Evolutionary conservation across 2,888 invertebrate genomes (phyloP).

Genomic region (Escarpia spicata): DNA sequence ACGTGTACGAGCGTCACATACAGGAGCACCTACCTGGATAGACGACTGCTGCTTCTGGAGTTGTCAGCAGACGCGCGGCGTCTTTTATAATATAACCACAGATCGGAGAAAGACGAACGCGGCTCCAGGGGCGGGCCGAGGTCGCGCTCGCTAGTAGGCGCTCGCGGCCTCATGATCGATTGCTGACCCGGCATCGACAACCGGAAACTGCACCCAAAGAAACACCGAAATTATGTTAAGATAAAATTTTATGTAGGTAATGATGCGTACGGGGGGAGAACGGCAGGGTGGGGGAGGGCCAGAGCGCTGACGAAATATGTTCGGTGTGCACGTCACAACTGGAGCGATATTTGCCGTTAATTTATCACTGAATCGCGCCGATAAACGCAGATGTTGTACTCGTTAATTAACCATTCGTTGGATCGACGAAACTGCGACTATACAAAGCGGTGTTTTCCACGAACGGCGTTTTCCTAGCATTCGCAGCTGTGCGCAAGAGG

Average conservation of each 20-base stretch:
- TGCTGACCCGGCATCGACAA: background rate
- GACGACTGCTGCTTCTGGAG: background rate
- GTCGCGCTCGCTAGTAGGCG: background rate
- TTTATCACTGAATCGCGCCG: background rate
- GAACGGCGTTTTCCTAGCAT: background rate
- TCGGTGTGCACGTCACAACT: background rate
- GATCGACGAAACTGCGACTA: background rate
- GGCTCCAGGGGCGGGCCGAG: background rate
- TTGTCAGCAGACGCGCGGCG: background rate
- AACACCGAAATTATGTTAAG: background rate
- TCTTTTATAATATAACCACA: background rate
- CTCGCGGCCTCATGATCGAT: background rate
- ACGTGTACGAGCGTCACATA: background rate
- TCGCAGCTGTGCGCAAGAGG: conserved; percentile 5
- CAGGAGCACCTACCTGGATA: background rate
- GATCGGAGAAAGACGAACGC: background rate
- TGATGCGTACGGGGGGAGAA: background rate
- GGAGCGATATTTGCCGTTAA: background rate
- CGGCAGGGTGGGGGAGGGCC: background rate
- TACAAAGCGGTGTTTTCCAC: background rate
- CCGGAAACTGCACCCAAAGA: background rate
- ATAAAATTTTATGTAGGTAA: background rate
- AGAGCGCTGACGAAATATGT: background rate
- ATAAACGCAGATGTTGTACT: background rate
- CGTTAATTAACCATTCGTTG: background rate